phyloP scores from a whole-genome alignment of 2,888 invertebrate species.

The Neoascia interrupta region DNA sequence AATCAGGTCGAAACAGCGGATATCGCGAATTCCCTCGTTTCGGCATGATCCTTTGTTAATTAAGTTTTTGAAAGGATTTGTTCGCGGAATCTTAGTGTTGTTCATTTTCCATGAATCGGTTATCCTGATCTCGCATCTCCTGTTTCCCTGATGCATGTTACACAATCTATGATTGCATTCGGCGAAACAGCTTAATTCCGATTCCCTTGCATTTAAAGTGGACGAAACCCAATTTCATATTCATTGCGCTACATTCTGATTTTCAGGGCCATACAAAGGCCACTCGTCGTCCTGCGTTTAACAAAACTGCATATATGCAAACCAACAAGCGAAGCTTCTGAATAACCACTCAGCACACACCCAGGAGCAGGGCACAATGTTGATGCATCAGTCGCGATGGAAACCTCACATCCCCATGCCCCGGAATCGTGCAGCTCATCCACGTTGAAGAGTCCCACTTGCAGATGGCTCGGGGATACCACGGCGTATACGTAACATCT shows the following conservation, averaged over 20 bases:
- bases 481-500: slow-evolving; percentile 30
- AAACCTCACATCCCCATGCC: neutral
- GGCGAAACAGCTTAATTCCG: neutral
- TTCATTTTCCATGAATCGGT: too few species aligned
- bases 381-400: slow-evolving; percentile 23
- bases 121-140: too few species aligned
- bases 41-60: too few species aligned
- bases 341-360: slow-evolving; percentile 49
- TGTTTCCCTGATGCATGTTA: too few species aligned
- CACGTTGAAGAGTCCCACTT: slow-evolving; percentile 20
- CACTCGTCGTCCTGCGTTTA: slow-evolving; percentile 14
- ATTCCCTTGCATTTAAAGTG: neutral
- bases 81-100: too few species aligned
- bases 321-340: slow-evolving; percentile 41
- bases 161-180: neutral
- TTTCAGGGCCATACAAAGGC: neutral
- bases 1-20: too few species aligned
- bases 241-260: slow-evolving; percentile 30
- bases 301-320: slow-evolving; percentile 15
- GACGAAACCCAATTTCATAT: slow-evolving; percentile 29
- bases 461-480: slow-evolving; percentile 14
- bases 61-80: too few species aligned
- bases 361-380: slow-evolving; percentile 4
- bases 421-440: slow-evolving; percentile 31
- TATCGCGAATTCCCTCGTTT: too few species aligned